A percentile compares a stretch with the other conserved stretches of the same genome.
Evolutionary conservation across 2,888 invertebrate genomes (phyloP).

Genomic region (Odontomyia ornata): DNA sequence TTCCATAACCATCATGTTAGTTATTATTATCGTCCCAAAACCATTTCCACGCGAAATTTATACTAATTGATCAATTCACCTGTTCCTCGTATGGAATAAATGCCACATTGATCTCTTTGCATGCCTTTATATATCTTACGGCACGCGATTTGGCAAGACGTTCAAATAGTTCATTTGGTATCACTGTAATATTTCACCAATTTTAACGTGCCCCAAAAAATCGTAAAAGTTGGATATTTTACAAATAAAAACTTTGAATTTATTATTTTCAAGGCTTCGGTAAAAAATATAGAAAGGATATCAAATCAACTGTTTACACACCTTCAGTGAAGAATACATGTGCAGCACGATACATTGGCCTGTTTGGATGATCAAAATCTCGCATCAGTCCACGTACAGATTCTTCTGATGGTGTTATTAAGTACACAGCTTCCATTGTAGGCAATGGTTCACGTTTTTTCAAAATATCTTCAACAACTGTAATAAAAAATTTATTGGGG

Average conservation of each 20-base stretch:
- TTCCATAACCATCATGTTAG: too few species aligned
- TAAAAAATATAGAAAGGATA: constrained; percentile 25
- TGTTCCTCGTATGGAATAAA: constrained; percentile 98
- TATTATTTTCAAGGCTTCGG: neutral
- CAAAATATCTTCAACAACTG: constrained; percentile 97
- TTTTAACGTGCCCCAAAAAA: neutral
- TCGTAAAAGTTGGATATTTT: neutral
- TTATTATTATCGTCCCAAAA: neutral
- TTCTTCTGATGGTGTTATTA: constrained; percentile 95
- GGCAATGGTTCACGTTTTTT: constrained; percentile 96
- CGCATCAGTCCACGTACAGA: constrained; percentile 90
- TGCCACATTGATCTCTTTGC: constrained; percentile 99
- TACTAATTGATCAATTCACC: constrained; percentile 68
- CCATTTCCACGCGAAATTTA: neutral
- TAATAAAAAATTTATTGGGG: neutral
- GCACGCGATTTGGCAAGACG: constrained; percentile 95
- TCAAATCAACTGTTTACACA: constrained; percentile 63
- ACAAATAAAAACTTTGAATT: too few species aligned
- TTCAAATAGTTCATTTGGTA: constrained; percentile 97
- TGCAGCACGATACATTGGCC: constrained; percentile 90
- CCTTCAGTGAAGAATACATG: constrained; percentile 99
- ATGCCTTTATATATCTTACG: constrained; percentile 93
- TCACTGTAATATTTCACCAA: constrained; percentile 70
- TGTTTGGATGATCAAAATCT: constrained; percentile 88
- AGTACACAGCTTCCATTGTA: constrained; percentile 96